phyloP scores from a whole-genome alignment of 2,888 invertebrate species.

The Pimpla rufipes region DNA sequence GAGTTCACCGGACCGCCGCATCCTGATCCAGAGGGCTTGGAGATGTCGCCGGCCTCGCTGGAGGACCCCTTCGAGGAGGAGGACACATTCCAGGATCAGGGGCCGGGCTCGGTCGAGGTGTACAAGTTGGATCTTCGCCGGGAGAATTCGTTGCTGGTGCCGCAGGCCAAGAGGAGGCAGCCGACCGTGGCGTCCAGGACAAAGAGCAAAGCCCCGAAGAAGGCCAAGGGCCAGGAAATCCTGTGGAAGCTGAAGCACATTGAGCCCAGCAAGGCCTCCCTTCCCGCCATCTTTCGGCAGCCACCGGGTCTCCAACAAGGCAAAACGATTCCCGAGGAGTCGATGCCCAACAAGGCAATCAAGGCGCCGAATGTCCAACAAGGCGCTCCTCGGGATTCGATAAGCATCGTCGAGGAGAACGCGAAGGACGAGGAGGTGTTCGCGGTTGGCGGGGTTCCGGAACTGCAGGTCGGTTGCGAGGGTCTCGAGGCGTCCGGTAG shows the following conservation, averaged over 20 bases:
- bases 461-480: slow-evolving; percentile 80
- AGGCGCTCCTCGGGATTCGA: too few species aligned
- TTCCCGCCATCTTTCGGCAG: slow-evolving; percentile 49
- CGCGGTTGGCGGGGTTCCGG: slow-evolving; percentile 78
- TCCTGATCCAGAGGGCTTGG: slow-evolving; percentile 24
- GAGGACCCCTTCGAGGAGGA: slow-evolving; percentile 63
- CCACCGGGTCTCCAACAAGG: slow-evolving; percentile 11
- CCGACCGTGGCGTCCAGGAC: slow-evolving; percentile 26
- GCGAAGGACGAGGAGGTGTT: slow-evolving; percentile 69
- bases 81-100: slow-evolving; percentile 78
- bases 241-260: slow-evolving; percentile 62
- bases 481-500: slow-evolving; percentile 74
- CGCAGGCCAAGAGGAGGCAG: slow-evolving; percentile 51
- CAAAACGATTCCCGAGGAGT: slow-evolving; percentile 17
- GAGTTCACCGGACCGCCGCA: slow-evolving; percentile 25
- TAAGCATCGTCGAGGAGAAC: slow-evolving; percentile 26
- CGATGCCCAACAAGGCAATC: too few species aligned
- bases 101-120: slow-evolving; percentile 80
- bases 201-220: slow-evolving; percentile 75
- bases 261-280: slow-evolving; percentile 39
- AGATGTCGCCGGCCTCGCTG: background rate
- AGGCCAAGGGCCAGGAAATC: slow-evolving; percentile 60
- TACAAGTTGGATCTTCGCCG: slow-evolving; percentile 78
- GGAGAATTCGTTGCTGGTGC: slow-evolving; percentile 70
- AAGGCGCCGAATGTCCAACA: too few species aligned